These are phyloP conservation scores for Kudoa iwatai DNA, from an alignment of 30 jellyfish, hydroid and myxozoan genomes.

Conservation along the genomic window DNA sequence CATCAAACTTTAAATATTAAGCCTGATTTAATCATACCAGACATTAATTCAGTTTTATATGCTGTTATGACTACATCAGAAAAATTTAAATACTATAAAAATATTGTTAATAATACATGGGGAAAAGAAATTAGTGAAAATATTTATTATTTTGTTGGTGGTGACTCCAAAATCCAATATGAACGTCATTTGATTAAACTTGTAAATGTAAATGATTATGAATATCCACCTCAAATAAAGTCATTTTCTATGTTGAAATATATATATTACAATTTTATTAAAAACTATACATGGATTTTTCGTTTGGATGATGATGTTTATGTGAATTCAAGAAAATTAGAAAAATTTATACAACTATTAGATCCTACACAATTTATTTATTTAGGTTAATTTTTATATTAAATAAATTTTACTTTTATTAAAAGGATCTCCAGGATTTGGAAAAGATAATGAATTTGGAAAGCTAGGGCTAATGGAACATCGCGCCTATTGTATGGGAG, in stretches of 20 bases:
- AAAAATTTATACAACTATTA: constrained; percentile 18
- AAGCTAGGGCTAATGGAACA: constrained; percentile 62
- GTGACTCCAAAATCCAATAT: too few relatives aligned
- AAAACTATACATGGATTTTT: constrained; percentile 73
- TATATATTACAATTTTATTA: constrained; percentile 59
- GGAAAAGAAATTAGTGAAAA: neutral
- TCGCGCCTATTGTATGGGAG: constrained; percentile 96
- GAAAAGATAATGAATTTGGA: constrained; percentile 17
- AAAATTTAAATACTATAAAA: too few relatives aligned
- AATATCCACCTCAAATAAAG: constrained; percentile 92
- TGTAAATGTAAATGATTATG: constrained; percentile 57
- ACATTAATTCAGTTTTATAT: too few relatives aligned
- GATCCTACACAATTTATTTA: constrained; percentile 57
- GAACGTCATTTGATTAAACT: too few relatives aligned
- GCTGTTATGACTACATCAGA: too few relatives aligned
- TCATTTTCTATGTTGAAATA: constrained; percentile 94
- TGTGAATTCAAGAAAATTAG: constrained; percentile 31
- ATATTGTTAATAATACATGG: too few relatives aligned
- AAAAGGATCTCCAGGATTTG: constrained; percentile 75
- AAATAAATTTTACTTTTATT: too few relatives aligned
- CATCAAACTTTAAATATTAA: too few relatives aligned
- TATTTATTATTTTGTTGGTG: neutral
- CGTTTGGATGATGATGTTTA: constrained; percentile 89
- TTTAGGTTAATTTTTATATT: too few relatives aligned
- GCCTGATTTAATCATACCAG: too few relatives aligned